Conservation (phyloP, 2,113 vertebrate genomes). For the Prolemur simus region DNA sequence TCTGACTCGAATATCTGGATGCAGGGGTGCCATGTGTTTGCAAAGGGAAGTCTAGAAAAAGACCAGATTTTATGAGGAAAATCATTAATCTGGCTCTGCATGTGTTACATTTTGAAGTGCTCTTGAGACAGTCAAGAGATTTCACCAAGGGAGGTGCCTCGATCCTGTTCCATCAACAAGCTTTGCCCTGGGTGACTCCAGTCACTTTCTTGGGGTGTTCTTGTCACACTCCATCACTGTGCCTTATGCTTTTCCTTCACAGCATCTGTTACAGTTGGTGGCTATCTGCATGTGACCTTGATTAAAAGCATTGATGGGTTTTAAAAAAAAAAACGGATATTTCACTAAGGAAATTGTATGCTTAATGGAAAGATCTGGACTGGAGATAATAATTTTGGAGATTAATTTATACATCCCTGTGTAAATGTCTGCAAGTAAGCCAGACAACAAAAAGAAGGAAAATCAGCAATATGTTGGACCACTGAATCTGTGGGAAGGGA, state of each 20-base stretch:
- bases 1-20: not conserved
- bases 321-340: not conserved
- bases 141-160: not conserved
- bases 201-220: too few species aligned
- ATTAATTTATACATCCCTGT: not conserved
- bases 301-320: too few species aligned
- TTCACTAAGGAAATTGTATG: not conserved
- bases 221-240: too few species aligned
- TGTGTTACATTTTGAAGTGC: not conserved
- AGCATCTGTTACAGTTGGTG: too few species aligned
- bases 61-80: not conserved
- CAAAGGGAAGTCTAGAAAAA: not conserved
- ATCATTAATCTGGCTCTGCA: not conserved
- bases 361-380: not conserved
- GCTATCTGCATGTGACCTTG: too few species aligned
- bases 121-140: constrained; percentile 27
- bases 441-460: not conserved
- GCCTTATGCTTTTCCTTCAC: too few species aligned
- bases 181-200: too few species aligned
- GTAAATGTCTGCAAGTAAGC: not conserved
- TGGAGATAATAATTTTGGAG: not conserved
- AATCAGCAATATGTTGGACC: not conserved
- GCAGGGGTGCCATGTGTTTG: not conserved
- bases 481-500: not conserved
- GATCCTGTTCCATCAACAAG: too few species aligned